Conservation (phyloP, 92 coral and sea anemone genomes). For the Heteractis magnifica region DNA sequence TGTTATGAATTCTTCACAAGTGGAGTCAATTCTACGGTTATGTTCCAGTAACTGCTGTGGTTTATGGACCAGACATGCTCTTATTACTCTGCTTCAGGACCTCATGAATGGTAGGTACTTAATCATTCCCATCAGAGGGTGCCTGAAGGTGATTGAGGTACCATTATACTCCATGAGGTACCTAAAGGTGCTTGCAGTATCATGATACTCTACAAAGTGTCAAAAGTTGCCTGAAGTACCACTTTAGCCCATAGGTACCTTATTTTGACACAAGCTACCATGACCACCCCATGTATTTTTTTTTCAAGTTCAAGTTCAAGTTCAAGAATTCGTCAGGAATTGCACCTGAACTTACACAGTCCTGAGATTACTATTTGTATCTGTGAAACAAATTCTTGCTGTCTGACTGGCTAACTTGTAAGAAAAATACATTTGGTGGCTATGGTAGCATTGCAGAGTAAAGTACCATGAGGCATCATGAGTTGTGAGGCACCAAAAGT, state of each 20-base stretch:
- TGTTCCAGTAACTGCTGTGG: slow-evolving; percentile 88
- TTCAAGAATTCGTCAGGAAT: too few species aligned
- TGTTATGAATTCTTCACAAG: slow-evolving; percentile 61
- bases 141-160: neutral
- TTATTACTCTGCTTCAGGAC: slow-evolving; percentile 79
- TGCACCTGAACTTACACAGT: too few species aligned
- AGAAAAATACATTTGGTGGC: too few species aligned
- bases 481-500: too few species aligned
- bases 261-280: neutral
- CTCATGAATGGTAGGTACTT: slow-evolving; percentile 73
- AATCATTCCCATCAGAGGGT: neutral
- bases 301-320: too few species aligned
- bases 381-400: too few species aligned
- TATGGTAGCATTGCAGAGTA: too few species aligned
- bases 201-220: neutral
- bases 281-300: too few species aligned
- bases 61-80: slow-evolving; percentile 88
- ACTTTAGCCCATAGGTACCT: neutral
- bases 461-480: too few species aligned
- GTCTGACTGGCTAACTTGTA: too few species aligned
- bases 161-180: neutral
- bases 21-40: slow-evolving; percentile 68
- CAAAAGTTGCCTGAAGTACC: too few species aligned
- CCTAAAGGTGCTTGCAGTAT: neutral
- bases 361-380: too few species aligned